Base-by-base conservation (phyloP, 1,140 invertebrate species). In the Colletes latitarsis region DNA sequence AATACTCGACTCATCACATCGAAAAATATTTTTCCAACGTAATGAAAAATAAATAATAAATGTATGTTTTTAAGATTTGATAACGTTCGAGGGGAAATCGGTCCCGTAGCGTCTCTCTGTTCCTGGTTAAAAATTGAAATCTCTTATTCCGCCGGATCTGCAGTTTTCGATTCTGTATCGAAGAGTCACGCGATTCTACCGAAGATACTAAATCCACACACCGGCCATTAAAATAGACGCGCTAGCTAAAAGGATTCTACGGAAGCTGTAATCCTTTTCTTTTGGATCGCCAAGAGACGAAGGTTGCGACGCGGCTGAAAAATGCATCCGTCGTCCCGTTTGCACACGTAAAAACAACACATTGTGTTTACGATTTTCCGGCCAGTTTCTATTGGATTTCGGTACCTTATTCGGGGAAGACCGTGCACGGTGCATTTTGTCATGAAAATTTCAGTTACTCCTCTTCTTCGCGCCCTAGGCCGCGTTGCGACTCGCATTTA, bases 201-300 rank as follows among this genome's bases (percentile, higher is more conserved):
- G 30, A 30, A 30, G 30, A 30, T 30, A 30, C 30, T 30, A 30
- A 1, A 30, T 30, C 30, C 30, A 30, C 30, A 30, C 30, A 30
- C 30, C 30, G 30, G 30, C 30, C 75, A 85, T 86, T 86, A 86
- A 86, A 86, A 86, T 39, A 71, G 71, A 72, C 75, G 84, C 78
- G 60, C 70, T 21, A 17, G 68, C 75, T 86, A 85, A 86, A 86
- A 85, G 83, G 83, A 81, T 78, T 79, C 58, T 30, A 30, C 66
- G 66, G 67, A 68, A 62, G 55, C 62, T 72, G 12, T n/a, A 41
- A 30, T 55, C 49, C 79, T 77, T 41, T 67, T 52, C 41, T 46
- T 53, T 49, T 53, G 30, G n/a, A 30, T 21, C 30, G 53, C 46
- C 60, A 78, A 81, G 41, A 80, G 82, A 55, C 60, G 82, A 62